Base-by-base conservation (phyloP, 2,888 invertebrate species). In the Eristalis tenax region DNA sequence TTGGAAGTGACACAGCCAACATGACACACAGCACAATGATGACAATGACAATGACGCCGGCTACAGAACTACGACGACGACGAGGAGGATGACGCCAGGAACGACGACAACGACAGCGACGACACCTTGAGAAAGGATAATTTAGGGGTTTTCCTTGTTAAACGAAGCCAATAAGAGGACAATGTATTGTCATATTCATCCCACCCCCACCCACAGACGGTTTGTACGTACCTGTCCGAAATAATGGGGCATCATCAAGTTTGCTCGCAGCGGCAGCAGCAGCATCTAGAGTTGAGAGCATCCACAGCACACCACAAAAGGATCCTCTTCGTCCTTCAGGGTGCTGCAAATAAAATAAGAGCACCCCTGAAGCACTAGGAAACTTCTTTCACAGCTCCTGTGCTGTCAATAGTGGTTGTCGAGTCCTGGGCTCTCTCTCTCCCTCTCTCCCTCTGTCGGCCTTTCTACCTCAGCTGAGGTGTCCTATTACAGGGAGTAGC, bases 71-170 rank as follows among this genome's bases (percentile, higher is more conserved):
- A 38, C 43, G 40, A 38, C 43, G 40, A 73, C 61, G 22, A 40
- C 15, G 56, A 26, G n/a, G 15, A 43, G 18, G 23, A 50, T 56
- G 32, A 32, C 63, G 38, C 75, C 65, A 70, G 38, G 50, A 28
- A 63, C 35, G 35, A 56, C 71, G 61, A 65, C 64, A 28, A 57
- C 66, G 69, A 73, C 69, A 63, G 26, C 65, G 75, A 75, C 79
- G 66, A 78, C 85, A 82, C 87, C 87, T 87, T 87, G 83, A 80
- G 87, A 76, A 87, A 87, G 87, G 83, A 87, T 87, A 87, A 87
- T 83, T 87, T 83, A 83, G 83, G 83, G 79, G 83, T 80, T 83
- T 83, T 73, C 79, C 87, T 83, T 87, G 87, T 87, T 87, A 87
- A 87, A 87, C 70, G 79, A 79, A 83, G 66, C 79, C 71, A 75